Conservation (phyloP, 1,140 invertebrate species). For the Drosophila pectinifera region DNA sequence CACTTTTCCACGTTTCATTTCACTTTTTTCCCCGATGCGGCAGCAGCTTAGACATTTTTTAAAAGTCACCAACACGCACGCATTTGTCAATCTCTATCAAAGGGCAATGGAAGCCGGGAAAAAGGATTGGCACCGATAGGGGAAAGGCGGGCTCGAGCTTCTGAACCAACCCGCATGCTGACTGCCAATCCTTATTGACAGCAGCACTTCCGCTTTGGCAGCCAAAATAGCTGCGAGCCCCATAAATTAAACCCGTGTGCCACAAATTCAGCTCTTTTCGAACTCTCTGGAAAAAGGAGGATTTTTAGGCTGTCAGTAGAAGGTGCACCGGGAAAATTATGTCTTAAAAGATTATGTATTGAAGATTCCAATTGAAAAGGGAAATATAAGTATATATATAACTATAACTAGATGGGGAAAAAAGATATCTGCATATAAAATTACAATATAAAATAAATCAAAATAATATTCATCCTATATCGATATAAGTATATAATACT, state of each 20-base stretch:
- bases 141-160: slow-evolving; percentile 13
- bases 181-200: slow-evolving; percentile 82
- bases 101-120: slow-evolving; percentile 20
- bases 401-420: no score
- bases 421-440: no score
- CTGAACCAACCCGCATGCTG: slow-evolving; percentile 61
- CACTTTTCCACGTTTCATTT: slow-evolving; percentile 72
- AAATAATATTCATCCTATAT: no score
- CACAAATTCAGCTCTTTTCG: slow-evolving; percentile 64
- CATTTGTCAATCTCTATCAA: slow-evolving; percentile 81
- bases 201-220: slow-evolving; percentile 80
- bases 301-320: not conserved
- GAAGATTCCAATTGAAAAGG: no score
- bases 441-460: no score
- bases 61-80: slow-evolving; percentile 81
- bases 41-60: slow-evolving; percentile 77
- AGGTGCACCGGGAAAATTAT: slow-evolving; percentile 9
- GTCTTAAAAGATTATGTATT: not conserved
- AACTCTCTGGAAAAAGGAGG: slow-evolving; percentile 16
- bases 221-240: slow-evolving; percentile 80
- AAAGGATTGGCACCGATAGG: slow-evolving; percentile 18
- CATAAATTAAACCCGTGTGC: slow-evolving; percentile 80
- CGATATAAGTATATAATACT: no score
- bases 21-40: slow-evolving; percentile 50
- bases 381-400: no score